phyloP scores from a whole-genome alignment of 2,797 vertebrate genomes.

The Aldrovandia affinis region DNA sequence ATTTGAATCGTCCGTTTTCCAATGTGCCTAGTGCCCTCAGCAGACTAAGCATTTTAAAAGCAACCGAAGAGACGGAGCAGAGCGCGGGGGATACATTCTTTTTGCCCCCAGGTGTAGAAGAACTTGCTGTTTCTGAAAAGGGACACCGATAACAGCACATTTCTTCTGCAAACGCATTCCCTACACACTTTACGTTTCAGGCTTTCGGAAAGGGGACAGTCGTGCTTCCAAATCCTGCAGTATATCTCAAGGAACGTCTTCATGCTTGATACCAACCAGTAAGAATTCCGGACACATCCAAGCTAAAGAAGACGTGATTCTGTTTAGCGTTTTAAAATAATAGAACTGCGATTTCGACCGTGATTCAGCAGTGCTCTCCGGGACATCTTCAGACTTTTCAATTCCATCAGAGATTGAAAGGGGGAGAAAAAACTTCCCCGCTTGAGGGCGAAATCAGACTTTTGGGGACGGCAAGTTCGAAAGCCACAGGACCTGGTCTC shows the following conservation, averaged over 20 bases:
- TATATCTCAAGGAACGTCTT: conserved; percentile 55
- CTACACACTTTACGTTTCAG: conserved; percentile 44
- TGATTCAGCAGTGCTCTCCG: conserved; percentile 42
- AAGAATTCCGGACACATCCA: conserved; percentile 42
- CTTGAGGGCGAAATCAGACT: conserved; percentile 82
- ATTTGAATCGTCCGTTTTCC: conserved; percentile 49
- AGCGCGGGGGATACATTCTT: conserved; percentile 40
- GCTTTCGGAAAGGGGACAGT: conserved; percentile 51
- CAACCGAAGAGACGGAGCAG: conserved; percentile 14
- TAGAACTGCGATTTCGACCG: conserved; percentile 46
- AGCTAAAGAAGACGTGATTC: conserved; percentile 27
- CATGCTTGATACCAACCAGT: conserved; percentile 44
- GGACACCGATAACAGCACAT: conserved; percentile 56
- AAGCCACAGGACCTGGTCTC: conserved; percentile 68
- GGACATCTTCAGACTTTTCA: conserved; percentile 48
- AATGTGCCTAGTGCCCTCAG: conserved; percentile 30
- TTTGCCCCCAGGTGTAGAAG: conserved; percentile 45
- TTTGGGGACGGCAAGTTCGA: conserved; percentile 69
- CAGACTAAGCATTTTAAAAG: conserved; percentile 38
- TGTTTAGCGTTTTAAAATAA: conserved; percentile 27
- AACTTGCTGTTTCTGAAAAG: conserved; percentile 56
- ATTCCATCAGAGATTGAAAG: conserved; percentile 43
- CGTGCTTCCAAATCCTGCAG: conserved; percentile 51
- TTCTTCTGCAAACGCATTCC: conserved; percentile 56
- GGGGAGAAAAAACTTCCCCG: conserved; percentile 74